Conservation (phyloP, 2,888 invertebrate genomes). For the Macrosoma leucophasiata region DNA sequence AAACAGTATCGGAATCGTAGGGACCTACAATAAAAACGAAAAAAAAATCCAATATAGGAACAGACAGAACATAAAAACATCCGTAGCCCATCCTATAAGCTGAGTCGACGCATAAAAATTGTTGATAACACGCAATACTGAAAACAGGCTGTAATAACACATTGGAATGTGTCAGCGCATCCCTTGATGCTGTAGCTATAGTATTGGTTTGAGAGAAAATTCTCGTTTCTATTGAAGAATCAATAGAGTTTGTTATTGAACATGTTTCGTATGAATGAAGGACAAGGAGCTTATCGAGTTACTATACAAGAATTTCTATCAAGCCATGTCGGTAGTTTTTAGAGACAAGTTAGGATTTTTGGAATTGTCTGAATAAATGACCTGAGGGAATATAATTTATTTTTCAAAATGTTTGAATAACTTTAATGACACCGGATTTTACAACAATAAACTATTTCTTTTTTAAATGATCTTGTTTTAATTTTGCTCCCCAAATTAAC, state of each 20-base stretch:
- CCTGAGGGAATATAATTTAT: no score
- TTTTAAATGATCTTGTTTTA: no score
- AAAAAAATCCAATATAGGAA: no score
- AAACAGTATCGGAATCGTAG: constrained; percentile 26
- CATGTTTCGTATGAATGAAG: no score
- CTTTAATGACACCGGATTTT: no score
- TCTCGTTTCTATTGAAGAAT: constrained; percentile 15
- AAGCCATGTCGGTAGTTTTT: constrained; percentile 29
- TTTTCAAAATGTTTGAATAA: no score
- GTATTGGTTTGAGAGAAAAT: constrained; percentile 1
- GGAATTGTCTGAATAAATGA: no score
- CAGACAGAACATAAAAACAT: constrained; percentile 35
- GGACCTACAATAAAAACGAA: constrained; percentile 37
- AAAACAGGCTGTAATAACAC: constrained; percentile 38
- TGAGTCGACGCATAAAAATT: constrained; percentile 29
- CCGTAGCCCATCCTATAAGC: constrained; percentile 25
- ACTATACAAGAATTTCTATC: constrained; percentile 39
- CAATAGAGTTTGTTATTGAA: no score
- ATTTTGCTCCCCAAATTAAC: no score
- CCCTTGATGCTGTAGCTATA: constrained; percentile 26
- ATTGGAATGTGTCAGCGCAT: constrained; percentile 42
- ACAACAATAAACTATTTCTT: no score
- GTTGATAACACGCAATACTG: constrained; percentile 37
- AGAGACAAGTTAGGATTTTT: no score
- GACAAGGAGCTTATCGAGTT: constrained; percentile 14